phyloP scores from a whole-genome alignment of 1,140 invertebrate genomes.

The Apolygus lucorum region DNA sequence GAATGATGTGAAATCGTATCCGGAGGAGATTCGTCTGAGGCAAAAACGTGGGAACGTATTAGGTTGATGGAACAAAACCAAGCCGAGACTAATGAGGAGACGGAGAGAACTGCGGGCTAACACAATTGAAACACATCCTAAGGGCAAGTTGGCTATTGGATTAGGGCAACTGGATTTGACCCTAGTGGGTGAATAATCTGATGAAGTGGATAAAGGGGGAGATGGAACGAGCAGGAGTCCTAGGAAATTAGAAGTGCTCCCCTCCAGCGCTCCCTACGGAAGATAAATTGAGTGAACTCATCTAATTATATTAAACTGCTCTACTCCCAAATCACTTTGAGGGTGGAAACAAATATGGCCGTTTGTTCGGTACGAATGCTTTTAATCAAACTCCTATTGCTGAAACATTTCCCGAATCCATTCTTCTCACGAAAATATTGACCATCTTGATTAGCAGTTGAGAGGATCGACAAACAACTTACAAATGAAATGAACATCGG shows the following conservation, averaged over 20 bases:
- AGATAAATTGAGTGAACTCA: neutral
- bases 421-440: no score
- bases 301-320: neutral
- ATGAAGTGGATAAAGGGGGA: neutral
- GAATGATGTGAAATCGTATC: no score
- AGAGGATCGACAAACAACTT: no score
- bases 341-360: neutral
- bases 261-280: neutral
- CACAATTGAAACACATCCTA: neutral
- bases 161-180: neutral
- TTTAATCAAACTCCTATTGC: no score
- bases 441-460: no score
- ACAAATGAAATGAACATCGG: no score
- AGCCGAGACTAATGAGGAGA: neutral
- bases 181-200: neutral
- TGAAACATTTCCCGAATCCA: no score
- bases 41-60: neutral
- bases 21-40: no score
- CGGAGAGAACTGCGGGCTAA: neutral
- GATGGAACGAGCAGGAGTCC: neutral
- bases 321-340: neutral
- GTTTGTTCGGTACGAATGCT: no score
- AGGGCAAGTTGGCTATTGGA: neutral
- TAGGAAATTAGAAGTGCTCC: neutral
- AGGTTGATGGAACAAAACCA: neutral